These are phyloP conservation scores for Drosophila asahinai DNA, from an alignment of 1,140 invertebrate species.

Conservation along the genomic window DNA sequence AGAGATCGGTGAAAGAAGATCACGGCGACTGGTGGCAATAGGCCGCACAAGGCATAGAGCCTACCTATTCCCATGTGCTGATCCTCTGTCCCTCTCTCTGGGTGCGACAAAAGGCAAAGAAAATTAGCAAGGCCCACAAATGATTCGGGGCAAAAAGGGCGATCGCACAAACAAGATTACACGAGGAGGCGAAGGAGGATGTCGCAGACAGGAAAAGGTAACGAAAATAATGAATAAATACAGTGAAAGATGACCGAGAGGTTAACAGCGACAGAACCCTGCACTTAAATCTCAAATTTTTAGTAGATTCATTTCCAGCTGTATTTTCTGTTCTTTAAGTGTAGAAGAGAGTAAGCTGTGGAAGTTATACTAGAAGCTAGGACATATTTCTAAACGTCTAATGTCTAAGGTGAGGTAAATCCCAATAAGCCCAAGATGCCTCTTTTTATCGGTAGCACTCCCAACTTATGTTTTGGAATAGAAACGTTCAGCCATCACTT, in stretches of 20 bases:
- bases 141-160: slow-evolving; percentile 68
- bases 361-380: too few species aligned
- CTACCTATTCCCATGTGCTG: slow-evolving; percentile 21
- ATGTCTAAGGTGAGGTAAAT: not conserved
- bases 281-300: not conserved
- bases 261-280: slow-evolving; percentile 3
- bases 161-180: slow-evolving; percentile 80
- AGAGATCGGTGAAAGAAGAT: slow-evolving; percentile 64
- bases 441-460: slow-evolving; percentile 6
- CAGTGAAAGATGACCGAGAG: slow-evolving; percentile 11
- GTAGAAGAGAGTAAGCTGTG: not conserved
- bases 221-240: slow-evolving; percentile 25
- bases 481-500: slow-evolving; percentile 17
- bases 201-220: slow-evolving; percentile 40
- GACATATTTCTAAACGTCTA: too few species aligned
- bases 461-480: not conserved
- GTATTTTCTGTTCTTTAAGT: not conserved
- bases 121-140: slow-evolving; percentile 77
- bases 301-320: not conserved
- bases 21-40: slow-evolving; percentile 67
- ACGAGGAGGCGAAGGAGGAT: slow-evolving; percentile 31
- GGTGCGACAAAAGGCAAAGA: slow-evolving; percentile 51
- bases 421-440: slow-evolving; percentile 1
- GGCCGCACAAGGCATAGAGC: slow-evolving; percentile 15
- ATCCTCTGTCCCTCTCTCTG: slow-evolving; percentile 7